Conservation (phyloP, 2,113 vertebrate species). For the Sterna hirundo region DNA sequence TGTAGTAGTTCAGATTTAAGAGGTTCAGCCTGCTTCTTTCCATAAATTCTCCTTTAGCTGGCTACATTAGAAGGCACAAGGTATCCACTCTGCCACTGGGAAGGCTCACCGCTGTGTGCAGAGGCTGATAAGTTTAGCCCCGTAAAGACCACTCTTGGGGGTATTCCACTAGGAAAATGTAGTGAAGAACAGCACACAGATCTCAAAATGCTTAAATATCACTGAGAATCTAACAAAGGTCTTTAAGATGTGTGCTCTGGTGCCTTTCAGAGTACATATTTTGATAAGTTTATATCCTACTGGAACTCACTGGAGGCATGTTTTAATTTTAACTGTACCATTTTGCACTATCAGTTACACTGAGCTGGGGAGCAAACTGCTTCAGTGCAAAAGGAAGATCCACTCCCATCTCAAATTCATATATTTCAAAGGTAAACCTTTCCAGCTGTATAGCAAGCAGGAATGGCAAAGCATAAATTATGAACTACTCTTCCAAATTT, state of each 20-base stretch:
- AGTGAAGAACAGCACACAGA: background rate
- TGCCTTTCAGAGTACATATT: background rate
- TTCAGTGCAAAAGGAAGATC: background rate
- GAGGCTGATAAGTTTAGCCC: background rate
- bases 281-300: background rate
- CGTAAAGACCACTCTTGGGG: background rate
- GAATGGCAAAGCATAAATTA: background rate
- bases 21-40: background rate
- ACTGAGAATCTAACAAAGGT: background rate
- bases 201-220: background rate
- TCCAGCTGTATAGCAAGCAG: background rate
- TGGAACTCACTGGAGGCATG: background rate
- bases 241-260: background rate
- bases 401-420: background rate
- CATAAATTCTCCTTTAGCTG: background rate
- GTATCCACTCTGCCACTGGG: background rate
- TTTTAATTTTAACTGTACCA: background rate
- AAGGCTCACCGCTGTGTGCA: background rate
- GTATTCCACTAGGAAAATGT: background rate
- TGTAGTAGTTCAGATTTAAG: background rate
- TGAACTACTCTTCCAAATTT: background rate
- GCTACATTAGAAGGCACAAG: background rate
- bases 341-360: background rate
- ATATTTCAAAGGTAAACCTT: background rate
- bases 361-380: background rate